Evolutionary conservation across 1,140 invertebrate species (phyloP), one percentile per base, ranked within the genome.

Genomic region (Drosophila mauritiana): DNA sequence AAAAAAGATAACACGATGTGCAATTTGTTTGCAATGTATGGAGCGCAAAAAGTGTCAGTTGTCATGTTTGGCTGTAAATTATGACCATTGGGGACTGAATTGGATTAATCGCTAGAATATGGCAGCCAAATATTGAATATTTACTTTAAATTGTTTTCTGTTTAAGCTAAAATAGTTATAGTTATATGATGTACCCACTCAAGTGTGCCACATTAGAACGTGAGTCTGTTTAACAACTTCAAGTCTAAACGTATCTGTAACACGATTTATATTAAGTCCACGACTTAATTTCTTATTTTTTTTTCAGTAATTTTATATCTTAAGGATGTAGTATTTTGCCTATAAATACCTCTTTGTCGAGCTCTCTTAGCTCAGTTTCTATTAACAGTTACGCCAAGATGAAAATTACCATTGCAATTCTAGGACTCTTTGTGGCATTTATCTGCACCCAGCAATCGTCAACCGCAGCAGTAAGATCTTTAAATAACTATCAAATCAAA

Each of bases 41-140:
- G 48, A n/a, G 51, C 25, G 40, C 22, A 56, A 62, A 62, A 55
- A 56, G 25, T 25, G 57, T 25, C 51, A 42, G 37, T 27, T 57
- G 51, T 43, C 4, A 22, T 62, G 55, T 62, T 42, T 53, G 51
- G 17, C 11, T n/a, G 46, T 48, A 22, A 51, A 51, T 56, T 31
- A 57, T 17, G 25, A 31, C 51, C 20, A 15, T 13, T 39, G 17
- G 13, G 2, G 4, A 8, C 17, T 2, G 45, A 1, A 13, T 39
- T 39, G 11, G 37, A 13, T 39, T 46, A 25, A 25, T 22, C 20
- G 22, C 20, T 1, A 25, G 25, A 46, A 46, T 7, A 46, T 46
- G 20, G 22, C 20, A 7, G 12, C 45, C 10, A 22, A 13, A 51
- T 22, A 51, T 48, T 48, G 10, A 48, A 48, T 27, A 27, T 15